phyloP scores from a whole-genome alignment of 30 jellyfish, hydroid and myxozoan genomes.

The Aurelia sp. region DNA sequence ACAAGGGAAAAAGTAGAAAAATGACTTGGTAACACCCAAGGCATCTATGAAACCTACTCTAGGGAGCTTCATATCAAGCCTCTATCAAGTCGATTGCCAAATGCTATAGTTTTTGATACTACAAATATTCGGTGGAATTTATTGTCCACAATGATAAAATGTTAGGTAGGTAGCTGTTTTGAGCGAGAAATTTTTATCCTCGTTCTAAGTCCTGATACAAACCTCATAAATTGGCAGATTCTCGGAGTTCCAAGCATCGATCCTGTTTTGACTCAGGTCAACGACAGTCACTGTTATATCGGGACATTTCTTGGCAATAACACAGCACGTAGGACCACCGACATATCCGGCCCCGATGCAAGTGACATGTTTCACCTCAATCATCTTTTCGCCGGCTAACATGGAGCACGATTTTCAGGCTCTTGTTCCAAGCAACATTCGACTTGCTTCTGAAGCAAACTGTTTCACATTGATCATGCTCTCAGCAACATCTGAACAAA shows the following conservation, averaged over 20 bases:
- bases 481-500: slow-evolving; percentile 61
- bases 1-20: too few relatives aligned
- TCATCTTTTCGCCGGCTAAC: slow-evolving; percentile 14
- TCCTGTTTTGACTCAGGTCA: slow-evolving; percentile 87
- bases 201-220: neutral
- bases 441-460: neutral
- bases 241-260: slow-evolving; percentile 98
- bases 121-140: too few relatives aligned
- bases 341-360: slow-evolving; percentile 99
- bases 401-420: neutral
- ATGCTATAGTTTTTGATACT: too few relatives aligned
- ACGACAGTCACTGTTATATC: slow-evolving; percentile 87
- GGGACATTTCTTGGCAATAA: slow-evolving; percentile 97
- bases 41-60: too few relatives aligned
- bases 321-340: slow-evolving; percentile 98
- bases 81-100: too few relatives aligned
- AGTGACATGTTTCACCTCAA: slow-evolving; percentile 59
- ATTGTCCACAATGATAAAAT: too few relatives aligned
- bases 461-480: slow-evolving; percentile 19
- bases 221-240: slow-evolving; percentile 96
- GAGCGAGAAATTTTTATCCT: too few relatives aligned
- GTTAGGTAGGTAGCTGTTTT: too few relatives aligned
- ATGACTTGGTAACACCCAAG: too few relatives aligned
- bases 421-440: neutral
- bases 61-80: too few relatives aligned